These are phyloP conservation scores for Himalopsyche anomala DNA, from an alignment of 2,888 invertebrate species.

Conservation along the genomic window DNA sequence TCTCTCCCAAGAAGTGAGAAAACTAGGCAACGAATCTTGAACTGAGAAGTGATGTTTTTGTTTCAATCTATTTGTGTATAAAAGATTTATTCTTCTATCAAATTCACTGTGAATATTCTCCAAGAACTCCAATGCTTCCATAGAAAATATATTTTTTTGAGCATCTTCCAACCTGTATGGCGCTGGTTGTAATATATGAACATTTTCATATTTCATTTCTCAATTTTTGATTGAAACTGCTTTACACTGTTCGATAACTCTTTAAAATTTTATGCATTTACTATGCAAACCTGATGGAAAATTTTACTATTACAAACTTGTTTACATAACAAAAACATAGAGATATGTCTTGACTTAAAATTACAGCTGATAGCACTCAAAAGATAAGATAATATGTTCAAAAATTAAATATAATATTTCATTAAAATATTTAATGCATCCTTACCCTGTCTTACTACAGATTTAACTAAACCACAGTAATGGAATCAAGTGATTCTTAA, in stretches of 20 bases:
- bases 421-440: too few species aligned
- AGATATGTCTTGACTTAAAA: neutral
- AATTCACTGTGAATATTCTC: slow-evolving; percentile 75
- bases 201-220: slow-evolving; percentile 63
- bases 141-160: slow-evolving; percentile 77
- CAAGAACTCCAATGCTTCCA: slow-evolving; percentile 78
- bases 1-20: slow-evolving; percentile 69
- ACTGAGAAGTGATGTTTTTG: slow-evolving; percentile 70
- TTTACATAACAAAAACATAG: neutral
- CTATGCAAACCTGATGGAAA: neutral
- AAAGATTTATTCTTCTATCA: slow-evolving; percentile 73
- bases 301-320: neutral
- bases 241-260: neutral
- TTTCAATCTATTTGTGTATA: slow-evolving; percentile 72
- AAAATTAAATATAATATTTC: too few species aligned
- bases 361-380: too few species aligned
- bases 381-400: too few species aligned
- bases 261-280: neutral
- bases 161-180: slow-evolving; percentile 76
- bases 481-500: neutral
- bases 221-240: neutral
- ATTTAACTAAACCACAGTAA: too few species aligned
- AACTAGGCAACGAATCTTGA: slow-evolving; percentile 47
- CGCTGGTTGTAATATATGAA: slow-evolving; percentile 74
- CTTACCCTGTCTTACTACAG: too few species aligned